These are phyloP conservation scores for Mesorhabditis spiculigera DNA, from an alignment of 2,888 invertebrate species.

Conservation along the genomic window DNA sequence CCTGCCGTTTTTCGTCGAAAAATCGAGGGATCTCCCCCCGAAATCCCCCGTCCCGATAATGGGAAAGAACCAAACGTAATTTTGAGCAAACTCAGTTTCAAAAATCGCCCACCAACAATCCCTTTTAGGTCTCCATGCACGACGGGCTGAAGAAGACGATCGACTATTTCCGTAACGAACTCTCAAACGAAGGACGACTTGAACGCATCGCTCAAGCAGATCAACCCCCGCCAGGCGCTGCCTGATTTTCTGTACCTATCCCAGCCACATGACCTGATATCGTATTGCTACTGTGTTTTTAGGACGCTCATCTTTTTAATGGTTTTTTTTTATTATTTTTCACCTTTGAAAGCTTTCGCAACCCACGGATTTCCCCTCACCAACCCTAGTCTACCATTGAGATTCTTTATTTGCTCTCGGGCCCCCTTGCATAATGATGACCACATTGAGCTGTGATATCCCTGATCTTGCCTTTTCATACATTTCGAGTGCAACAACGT, in stretches of 20 bases:
- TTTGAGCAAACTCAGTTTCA: background rate
- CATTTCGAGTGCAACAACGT: no score
- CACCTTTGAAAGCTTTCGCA: no score
- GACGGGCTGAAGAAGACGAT: conserved; percentile 86
- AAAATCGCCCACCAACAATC: no score
- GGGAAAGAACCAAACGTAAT: background rate
- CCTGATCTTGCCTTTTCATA: background rate
- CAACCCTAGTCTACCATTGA: background rate
- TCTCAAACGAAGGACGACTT: conserved; percentile 60
- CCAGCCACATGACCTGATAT: no score
- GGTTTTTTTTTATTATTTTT: background rate
- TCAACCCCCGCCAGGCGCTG: conserved; percentile 3
- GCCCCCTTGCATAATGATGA: background rate
- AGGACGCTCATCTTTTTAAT: background rate
- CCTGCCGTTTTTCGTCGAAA: no score
- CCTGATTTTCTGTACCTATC: background rate
- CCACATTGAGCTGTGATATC: background rate
- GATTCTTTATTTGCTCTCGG: background rate
- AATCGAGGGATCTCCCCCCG: background rate
- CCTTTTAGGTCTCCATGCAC: conserved; percentile 71
- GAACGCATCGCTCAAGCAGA: background rate
- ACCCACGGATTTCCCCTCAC: no score
- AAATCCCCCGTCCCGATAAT: background rate
- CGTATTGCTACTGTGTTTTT: background rate
- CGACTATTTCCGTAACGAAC: conserved; percentile 85